phyloP scores from a whole-genome alignment of 2,888 invertebrate species.

The Pachydiplax longipennis region DNA sequence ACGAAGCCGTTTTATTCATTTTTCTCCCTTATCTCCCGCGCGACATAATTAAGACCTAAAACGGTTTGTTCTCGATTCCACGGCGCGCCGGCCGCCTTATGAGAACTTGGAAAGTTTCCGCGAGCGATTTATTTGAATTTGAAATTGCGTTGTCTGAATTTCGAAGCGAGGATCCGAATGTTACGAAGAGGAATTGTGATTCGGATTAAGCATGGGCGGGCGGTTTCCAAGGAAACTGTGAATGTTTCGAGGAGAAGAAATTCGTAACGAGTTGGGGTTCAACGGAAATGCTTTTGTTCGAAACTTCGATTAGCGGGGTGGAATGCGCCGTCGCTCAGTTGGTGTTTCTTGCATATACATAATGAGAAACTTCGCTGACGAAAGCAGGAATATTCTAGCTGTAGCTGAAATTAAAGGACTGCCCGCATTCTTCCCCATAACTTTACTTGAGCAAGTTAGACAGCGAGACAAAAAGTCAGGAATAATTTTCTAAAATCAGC shows the following conservation, averaged over 20 bases:
- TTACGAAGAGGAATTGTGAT: background rate
- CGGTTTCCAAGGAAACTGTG: background rate
- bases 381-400: no score
- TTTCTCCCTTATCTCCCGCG: background rate
- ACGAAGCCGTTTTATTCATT: background rate
- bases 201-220: background rate
- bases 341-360: no score
- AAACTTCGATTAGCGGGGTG: background rate
- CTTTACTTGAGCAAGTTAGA: no score
- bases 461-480: no score
- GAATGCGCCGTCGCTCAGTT: no score
- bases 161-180: background rate
- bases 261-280: background rate
- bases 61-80: background rate
- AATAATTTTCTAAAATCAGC: no score
- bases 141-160: background rate
- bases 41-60: background rate
- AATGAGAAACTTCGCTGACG: no score
- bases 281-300: background rate
- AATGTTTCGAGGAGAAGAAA: background rate
- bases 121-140: background rate
- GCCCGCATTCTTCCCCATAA: no score
- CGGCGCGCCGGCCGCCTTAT: no score
- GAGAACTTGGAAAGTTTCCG: background rate
- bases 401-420: no score